Evolutionary conservation across 2,888 invertebrate species (phyloP).

Genomic region (Automeris io): DNA sequence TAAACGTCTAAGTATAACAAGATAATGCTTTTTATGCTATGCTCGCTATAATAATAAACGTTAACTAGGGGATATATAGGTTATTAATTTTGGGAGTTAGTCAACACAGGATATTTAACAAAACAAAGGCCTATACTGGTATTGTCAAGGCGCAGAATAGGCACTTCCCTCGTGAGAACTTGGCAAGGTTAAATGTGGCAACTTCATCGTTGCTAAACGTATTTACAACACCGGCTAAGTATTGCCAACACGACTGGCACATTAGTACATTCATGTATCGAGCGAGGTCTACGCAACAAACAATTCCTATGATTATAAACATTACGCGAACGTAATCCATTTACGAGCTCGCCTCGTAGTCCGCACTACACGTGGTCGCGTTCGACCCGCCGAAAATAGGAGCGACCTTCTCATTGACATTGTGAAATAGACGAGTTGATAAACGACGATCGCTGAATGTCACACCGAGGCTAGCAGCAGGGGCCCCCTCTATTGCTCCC

Average conservation of each 20-base stretch:
- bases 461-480: conserved; percentile 69
- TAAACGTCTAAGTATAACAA: too few relatives aligned
- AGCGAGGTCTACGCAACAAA: background rate
- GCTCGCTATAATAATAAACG: too few relatives aligned
- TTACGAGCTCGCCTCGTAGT: conserved; percentile 6
- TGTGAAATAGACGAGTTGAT: conserved; percentile 75
- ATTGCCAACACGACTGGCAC: conserved; percentile 64
- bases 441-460: conserved; percentile 73
- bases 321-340: background rate
- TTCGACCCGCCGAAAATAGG: conserved; percentile 56
- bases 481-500: conserved; percentile 48
- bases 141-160: conserved; percentile 76
- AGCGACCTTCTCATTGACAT: conserved; percentile 77
- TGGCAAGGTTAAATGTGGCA: conserved; percentile 75
- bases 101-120: conserved; percentile 59
- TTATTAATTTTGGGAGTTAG: too few relatives aligned
- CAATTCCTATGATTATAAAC: background rate
- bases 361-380: conserved; percentile 39
- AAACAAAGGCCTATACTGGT: conserved; percentile 71
- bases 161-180: conserved; percentile 76
- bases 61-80: too few relatives aligned
- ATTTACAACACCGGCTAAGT: conserved; percentile 68
- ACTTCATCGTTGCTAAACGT: conserved; percentile 76
- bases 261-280: conserved; percentile 34
- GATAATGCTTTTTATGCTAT: too few relatives aligned